A percentile compares a stretch with the other conserved stretches of the same genome.
Evolutionary conservation across 2,888 invertebrate species (phyloP).

Genomic region (Psylliodes chrysocephalus): DNA sequence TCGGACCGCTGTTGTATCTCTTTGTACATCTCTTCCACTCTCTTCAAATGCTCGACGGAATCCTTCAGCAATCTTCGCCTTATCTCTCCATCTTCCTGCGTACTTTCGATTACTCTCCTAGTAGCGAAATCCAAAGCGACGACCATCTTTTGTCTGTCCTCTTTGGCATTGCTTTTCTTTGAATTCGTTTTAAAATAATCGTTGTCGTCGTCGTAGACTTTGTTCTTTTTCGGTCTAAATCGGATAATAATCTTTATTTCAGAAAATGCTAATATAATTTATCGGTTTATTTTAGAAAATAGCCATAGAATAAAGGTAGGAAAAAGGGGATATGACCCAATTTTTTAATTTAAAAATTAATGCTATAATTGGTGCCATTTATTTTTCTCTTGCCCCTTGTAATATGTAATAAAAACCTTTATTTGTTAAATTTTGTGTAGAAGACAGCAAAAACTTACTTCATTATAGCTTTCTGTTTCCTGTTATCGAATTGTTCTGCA

Average conservation of each 20-base stretch:
- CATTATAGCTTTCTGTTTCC: conserved; percentile 45
- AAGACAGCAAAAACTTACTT: conserved; percentile 43
- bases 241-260: no score
- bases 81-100: conserved; percentile 55
- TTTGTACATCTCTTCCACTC: conserved; percentile 54
- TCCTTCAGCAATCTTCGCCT: conserved; percentile 52
- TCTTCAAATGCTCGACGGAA: conserved; percentile 55
- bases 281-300: no score
- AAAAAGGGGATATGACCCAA: no score
- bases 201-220: conserved; percentile 91
- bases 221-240: conserved; percentile 66
- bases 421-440: background rate
- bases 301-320: no score
- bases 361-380: no score
- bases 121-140: conserved; percentile 62
- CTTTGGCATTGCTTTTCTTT: conserved; percentile 68
- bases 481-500: conserved; percentile 40
- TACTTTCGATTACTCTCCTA: conserved; percentile 55
- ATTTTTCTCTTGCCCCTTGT: no score
- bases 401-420: no score
- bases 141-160: conserved; percentile 58
- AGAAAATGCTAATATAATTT: no score
- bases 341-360: no score
- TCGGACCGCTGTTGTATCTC: conserved; percentile 51
- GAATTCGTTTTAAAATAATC: conserved; percentile 90